Base-by-base conservation (phyloP, 2,888 invertebrate species). In the Drosophila birchii region DNA sequence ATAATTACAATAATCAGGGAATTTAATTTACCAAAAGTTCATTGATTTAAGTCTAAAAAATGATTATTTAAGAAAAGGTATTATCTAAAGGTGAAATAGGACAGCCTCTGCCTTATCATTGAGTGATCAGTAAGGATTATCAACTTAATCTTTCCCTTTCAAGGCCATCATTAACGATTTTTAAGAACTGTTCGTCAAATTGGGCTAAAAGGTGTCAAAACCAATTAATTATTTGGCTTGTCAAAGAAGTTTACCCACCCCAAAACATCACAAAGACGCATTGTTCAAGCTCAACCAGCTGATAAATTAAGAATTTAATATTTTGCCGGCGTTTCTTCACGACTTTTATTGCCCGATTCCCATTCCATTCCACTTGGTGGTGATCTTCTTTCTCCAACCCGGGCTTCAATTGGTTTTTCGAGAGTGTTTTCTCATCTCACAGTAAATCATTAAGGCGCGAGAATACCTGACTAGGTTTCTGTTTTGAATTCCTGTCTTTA, bases 371-470 rank as follows among this genome's bases (percentile, higher is more conserved):
- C 32, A 32, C 66, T 14, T 12, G 18, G 7, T 18, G 49, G 49
- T 54, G 49, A 49, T 60, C 44, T 63, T 58, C 54, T 53, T 72
- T 71, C 39, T 49, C 67, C 73, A n/a, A 45, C 45, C 45, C 3
- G 9, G 70, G 39, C 14, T 34, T 16, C 9, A 34, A 32, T 55
- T 68, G 34, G 32, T 54, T 39, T 38, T 45, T 55, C 26, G 70
- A 70, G 71, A 70, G 47, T 68, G 57, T 70, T 57, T 57, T 57
- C 47, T 79, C 87, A 79, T 81, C 87, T 88, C 81, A 47, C 70
- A 58, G 81, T 88, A 71, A 83, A 86, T 88, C 81, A 88, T 86
- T 86, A 73, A 68, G 69, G 29, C 41, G 29, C 20, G 34, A 34
- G 44, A 44, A 53, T 69, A 51, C 53, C 71, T 71, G 45, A 18